These are phyloP conservation scores for Lordiphosa collinella DNA, from an alignment of 1,140 invertebrate species.

Conservation along the genomic window DNA sequence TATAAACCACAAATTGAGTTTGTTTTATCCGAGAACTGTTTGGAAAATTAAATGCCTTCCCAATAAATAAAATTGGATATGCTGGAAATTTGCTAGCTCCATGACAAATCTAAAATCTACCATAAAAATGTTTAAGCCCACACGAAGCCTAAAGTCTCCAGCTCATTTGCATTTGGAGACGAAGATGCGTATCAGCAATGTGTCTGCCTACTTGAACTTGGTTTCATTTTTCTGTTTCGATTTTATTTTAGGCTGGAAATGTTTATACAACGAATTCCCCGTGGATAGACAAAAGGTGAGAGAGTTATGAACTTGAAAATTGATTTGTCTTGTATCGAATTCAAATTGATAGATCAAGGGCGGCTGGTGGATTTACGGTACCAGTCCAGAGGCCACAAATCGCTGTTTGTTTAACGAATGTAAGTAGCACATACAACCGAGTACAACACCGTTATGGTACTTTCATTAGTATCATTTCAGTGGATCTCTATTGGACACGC, in stretches of 20 bases:
- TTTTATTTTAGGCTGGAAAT: conserved; percentile 33
- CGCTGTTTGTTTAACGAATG: conserved; percentile 29
- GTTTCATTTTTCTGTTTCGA: conserved; percentile 6
- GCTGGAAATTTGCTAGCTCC: conserved; percentile 37
- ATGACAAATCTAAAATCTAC: conserved; percentile 47
- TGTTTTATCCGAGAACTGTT: no score
- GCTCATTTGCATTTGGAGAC: conserved; percentile 55
- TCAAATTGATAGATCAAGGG: conserved; percentile 39
- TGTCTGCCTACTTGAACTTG: conserved; percentile 5
- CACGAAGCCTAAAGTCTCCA: conserved; percentile 18
- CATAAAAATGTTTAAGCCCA: conserved; percentile 31
- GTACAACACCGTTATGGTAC: background rate
- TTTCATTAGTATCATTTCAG: conserved; percentile 4
- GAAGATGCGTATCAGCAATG: conserved; percentile 34
- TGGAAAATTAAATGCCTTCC: background rate
- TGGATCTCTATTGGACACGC: conserved; percentile 52
- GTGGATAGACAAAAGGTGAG: conserved; percentile 41
- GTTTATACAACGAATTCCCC: conserved; percentile 48
- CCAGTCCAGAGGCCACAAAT: conserved; percentile 8
- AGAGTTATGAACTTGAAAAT: conserved; percentile 16
- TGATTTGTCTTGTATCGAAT: background rate
- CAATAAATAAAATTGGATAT: conserved; percentile 36
- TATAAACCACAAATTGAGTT: no score
- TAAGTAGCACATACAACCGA: conserved; percentile 20
- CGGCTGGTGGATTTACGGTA: conserved; percentile 51